Base-by-base conservation (phyloP, 2,797 vertebrate species). In the Neomorphus geoffroyi region DNA sequence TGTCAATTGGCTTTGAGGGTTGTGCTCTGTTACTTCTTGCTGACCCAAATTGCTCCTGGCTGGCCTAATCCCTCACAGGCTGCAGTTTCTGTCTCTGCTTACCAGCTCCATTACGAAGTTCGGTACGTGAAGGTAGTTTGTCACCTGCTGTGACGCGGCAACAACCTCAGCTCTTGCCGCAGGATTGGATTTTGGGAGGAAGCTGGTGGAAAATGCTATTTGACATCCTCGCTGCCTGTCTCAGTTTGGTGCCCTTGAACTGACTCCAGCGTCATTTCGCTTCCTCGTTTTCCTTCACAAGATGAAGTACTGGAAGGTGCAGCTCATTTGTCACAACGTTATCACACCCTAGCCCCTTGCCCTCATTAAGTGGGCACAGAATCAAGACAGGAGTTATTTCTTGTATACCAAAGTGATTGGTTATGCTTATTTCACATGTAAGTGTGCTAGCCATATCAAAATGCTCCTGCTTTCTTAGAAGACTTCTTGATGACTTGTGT, bases 311-410 rank as follows among this genome's bases (percentile, higher is more conserved):
- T 71, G 86, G n/a, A 92, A 87, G 48, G 80, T 82, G 37, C 64
- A 92, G 61, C 53, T 94, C 65, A 56, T 94, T 92, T 93, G 50
- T 95, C 90, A 85, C 58, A 57, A 88, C 0, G 0, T 80, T 93
- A 85, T 92, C 86, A 58, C 65, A 48, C 45, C 48, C 80, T 81
- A 80, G 77, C 89, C 91, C 77, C 43, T 88, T 95, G 78, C 88
- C 90, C 94, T 83, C 92, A 83, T 91, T 77, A 83, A 86, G 70
- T 45, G 72, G 92, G 95, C 92, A 89, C 79, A 86, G 91, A 94
- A 90, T 93, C 88, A 94, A 95, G 85, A 88, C 71, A 35, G 60
- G 51, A 87, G 41, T 70, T 71, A 71, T 78, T 94, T 86, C 57
- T 90, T 15, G 7, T 82, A 35, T 33, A 92, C 27, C 41, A 69